Conservation (phyloP, 2,113 vertebrate genomes). For the Caretta caretta region DNA sequence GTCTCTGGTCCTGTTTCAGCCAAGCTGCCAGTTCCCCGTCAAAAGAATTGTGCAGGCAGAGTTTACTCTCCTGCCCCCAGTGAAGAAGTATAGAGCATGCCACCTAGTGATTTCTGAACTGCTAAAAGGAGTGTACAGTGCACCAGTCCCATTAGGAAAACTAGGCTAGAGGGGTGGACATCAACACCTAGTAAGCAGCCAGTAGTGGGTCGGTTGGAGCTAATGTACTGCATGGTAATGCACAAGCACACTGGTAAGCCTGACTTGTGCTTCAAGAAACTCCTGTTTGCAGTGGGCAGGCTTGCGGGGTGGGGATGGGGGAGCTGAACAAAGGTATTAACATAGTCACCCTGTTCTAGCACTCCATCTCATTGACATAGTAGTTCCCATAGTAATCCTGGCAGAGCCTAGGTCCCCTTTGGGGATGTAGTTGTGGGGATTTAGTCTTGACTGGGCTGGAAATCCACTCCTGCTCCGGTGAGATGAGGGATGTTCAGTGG, state of each 20-base stretch:
- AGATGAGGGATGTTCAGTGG: constrained; percentile 31
- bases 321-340: not conserved
- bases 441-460: not conserved
- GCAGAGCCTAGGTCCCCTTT: not conserved
- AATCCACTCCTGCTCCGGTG: not conserved
- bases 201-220: not conserved
- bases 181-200: not conserved
- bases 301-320: not conserved
- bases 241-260: not conserved
- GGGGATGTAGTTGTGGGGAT: no score
- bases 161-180: not conserved
- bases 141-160: not conserved
- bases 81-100: not conserved
- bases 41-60: not conserved
- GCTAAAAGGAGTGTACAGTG: not conserved
- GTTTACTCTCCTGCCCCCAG: not conserved
- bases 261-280: not conserved
- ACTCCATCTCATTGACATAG: not conserved
- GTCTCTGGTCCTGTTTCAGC: not conserved
- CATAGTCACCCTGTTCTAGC: not conserved
- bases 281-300: not conserved
- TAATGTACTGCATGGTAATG: not conserved
- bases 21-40: not conserved
- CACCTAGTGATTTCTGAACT: not conserved
- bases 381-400: constrained; percentile 10